These are phyloP conservation scores for Amphibalanus amphitrite DNA, from an alignment of 1,140 invertebrate species.

Conservation along the genomic window DNA sequence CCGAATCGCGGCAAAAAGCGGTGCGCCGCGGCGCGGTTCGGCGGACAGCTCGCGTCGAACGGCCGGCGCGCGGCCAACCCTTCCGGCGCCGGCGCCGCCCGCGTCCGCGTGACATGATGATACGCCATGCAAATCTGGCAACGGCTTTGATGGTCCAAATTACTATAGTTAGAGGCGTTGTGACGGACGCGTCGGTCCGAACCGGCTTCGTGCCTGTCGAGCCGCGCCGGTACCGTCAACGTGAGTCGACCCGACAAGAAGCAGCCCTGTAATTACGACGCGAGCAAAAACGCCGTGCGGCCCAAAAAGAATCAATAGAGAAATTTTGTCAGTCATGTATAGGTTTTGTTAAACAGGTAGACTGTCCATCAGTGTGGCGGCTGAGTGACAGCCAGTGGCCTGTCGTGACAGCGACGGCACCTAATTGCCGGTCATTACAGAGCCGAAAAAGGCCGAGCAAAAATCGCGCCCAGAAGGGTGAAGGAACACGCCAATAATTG, in stretches of 20 bases:
- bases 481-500: neutral
- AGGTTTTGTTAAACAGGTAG: conserved; percentile 1
- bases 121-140: conserved; percentile 6
- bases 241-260: neutral
- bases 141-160: neutral
- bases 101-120: neutral
- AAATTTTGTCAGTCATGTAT: conserved; percentile 3
- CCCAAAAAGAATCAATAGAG: conserved; percentile 4
- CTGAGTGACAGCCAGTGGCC: neutral
- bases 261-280: neutral
- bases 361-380: neutral
- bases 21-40: too few species aligned
- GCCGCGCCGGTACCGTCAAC: neutral
- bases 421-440: neutral
- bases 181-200: neutral
- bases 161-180: neutral
- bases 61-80: neutral
- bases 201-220: neutral
- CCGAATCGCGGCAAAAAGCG: neutral
- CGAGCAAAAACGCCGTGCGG: neutral
- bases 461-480: neutral
- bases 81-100: neutral
- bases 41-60: neutral
- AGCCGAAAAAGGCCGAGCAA: neutral
- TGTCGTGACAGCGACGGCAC: neutral